Percentiles rank a stretch among this genome's conserved stretches.
These are phyloP conservation scores for Astropecten irregularis DNA, from an alignment of 53 echinoderm and acorn worm genomes.

Conservation along the genomic window DNA sequence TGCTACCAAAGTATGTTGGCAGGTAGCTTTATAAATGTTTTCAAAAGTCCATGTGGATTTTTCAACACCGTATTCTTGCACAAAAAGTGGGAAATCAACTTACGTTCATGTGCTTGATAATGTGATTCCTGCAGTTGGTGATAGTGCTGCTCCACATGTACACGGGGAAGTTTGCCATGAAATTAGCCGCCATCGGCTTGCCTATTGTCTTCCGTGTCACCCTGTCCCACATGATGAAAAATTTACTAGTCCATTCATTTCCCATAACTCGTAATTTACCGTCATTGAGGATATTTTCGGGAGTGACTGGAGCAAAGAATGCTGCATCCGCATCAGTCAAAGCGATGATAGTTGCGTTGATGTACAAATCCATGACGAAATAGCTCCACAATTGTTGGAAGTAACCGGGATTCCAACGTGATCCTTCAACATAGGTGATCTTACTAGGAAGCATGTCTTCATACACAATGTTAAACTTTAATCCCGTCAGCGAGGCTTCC, in stretches of 20 bases:
- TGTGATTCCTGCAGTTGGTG: background rate
- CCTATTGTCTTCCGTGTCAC: background rate
- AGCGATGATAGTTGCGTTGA: background rate
- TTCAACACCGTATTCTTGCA: too few relatives aligned
- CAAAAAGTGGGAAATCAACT: too few relatives aligned
- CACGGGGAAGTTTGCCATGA: background rate
- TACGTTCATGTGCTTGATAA: background rate
- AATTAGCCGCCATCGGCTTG: background rate
- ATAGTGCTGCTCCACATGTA: background rate
- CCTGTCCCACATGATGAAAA: background rate
- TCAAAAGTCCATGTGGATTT: too few relatives aligned
- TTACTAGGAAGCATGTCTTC: background rate
- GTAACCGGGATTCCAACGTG: background rate
- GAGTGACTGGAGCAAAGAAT: background rate
- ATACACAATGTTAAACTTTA: background rate
- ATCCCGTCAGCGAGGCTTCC: background rate
- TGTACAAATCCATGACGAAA: slow-evolving; percentile 4
- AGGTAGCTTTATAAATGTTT: too few relatives aligned
- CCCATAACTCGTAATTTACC: background rate
- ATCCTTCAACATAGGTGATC: too few relatives aligned
- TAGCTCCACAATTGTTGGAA: background rate
- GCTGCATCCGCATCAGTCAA: background rate
- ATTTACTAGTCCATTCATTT: background rate
- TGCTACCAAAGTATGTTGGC: too few relatives aligned
- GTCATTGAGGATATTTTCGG: background rate